Evolutionary conservation across 1,140 invertebrate genomes (phyloP).

Genomic region (Orius laevigatus): DNA sequence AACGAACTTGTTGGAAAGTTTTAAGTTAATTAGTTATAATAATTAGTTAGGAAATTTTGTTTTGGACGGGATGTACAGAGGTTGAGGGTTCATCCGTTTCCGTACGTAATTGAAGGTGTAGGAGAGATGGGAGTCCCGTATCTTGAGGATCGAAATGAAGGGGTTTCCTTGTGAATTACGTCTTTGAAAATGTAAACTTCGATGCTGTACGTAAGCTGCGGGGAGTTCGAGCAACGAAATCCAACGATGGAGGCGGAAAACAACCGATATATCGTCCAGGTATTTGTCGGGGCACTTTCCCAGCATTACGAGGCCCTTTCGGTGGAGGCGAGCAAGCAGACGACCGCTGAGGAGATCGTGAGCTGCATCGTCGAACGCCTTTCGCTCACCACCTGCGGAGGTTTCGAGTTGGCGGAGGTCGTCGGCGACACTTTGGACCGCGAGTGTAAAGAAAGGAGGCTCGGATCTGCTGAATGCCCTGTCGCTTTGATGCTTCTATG

Average conservation of each 20-base stretch:
- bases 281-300: constrained; percentile 79
- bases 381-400: constrained; percentile 40
- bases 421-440: constrained; percentile 61
- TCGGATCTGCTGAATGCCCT: constrained; percentile 72
- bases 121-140: too few species aligned
- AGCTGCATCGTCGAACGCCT: constrained; percentile 67
- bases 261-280: constrained; percentile 43
- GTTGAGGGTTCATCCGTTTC: too few species aligned
- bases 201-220: too few species aligned
- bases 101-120: too few species aligned
- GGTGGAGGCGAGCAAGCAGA: constrained; percentile 83
- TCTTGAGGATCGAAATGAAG: too few species aligned
- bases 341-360: constrained; percentile 76
- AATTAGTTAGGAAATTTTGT: too few species aligned
- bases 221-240: background rate
- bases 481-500: constrained; percentile 84
- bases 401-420: constrained; percentile 84
- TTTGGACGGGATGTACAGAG: too few species aligned
- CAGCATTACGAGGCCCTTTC: constrained; percentile 77
- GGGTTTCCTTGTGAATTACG: too few species aligned
- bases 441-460: constrained; percentile 81
- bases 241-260: constrained; percentile 21
- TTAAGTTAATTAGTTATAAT: too few species aligned
- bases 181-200: too few species aligned
- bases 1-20: too few species aligned